Percentiles rank a stretch among this genome's conserved stretches.
phyloP scores from a whole-genome alignment of 1,140 invertebrate species.

The Tenebrio molitor region DNA sequence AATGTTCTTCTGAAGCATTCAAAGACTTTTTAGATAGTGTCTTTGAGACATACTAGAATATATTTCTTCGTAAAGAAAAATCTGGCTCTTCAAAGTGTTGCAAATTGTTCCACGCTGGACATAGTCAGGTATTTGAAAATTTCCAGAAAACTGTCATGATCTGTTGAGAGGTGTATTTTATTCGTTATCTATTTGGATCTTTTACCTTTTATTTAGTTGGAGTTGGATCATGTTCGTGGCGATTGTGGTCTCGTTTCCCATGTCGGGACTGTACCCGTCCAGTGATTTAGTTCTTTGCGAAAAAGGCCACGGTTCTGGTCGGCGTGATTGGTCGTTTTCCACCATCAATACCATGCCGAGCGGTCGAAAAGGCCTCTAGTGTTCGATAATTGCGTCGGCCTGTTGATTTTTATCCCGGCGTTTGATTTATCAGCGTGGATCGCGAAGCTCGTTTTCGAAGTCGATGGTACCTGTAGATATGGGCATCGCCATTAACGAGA shows the following conservation, averaged over 20 bases:
- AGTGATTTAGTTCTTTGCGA: conserved; percentile 24
- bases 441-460: conserved; percentile 42
- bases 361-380: conserved; percentile 32
- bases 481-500: conserved; percentile 51
- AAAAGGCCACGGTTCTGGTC: conserved; percentile 9
- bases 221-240: too few species aligned
- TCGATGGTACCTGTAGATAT: conserved; percentile 50
- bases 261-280: not conserved
- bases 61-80: too few species aligned
- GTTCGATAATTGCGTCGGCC: conserved; percentile 35
- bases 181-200: too few species aligned
- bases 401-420: conserved; percentile 36
- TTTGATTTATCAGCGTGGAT: conserved; percentile 46
- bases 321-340: conserved; percentile 25
- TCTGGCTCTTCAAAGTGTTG: too few species aligned
- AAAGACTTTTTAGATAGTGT: too few species aligned
- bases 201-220: too few species aligned
- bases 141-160: too few species aligned
- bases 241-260: not conserved
- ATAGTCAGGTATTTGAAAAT: too few species aligned
- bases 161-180: too few species aligned
- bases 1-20: too few species aligned
- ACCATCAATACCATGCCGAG: conserved; percentile 16
- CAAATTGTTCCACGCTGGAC: too few species aligned
- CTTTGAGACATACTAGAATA: too few species aligned